A percentile compares a stretch with the other conserved stretches of the same genome.
phyloP scores from a whole-genome alignment of 2,113 vertebrate genomes.

The Apodemus sylvaticus region DNA sequence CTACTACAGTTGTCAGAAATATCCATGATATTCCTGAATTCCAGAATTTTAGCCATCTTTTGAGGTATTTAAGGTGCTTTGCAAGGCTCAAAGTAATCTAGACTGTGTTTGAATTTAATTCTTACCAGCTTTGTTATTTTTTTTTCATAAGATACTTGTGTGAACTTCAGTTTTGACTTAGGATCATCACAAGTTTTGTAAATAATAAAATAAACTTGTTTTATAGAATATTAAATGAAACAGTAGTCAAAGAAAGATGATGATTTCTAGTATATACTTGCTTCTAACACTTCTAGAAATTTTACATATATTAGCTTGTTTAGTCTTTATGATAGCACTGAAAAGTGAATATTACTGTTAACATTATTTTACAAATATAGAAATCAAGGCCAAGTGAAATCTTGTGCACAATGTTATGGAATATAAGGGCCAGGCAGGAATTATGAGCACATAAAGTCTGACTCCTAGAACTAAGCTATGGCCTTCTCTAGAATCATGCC shows the following conservation, averaged over 20 bases:
- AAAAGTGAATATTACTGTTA: background rate
- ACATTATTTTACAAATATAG: slow-evolving; percentile 11
- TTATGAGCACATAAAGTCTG: background rate
- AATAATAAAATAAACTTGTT: background rate
- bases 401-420: background rate
- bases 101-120: background rate
- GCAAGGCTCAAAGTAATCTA: background rate
- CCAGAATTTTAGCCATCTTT: background rate
- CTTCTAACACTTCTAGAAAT: background rate
- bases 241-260: background rate
- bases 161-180: background rate
- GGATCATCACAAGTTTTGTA: background rate
- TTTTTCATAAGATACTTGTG: background rate
- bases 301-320: background rate
- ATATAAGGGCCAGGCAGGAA: background rate
- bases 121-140: background rate
- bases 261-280: background rate
- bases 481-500: no score
- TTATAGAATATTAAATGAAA: background rate
- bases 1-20: background rate
- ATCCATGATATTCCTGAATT: background rate
- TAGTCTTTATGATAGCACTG: background rate
- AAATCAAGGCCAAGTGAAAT: background rate
- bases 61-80: background rate
- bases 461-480: background rate